Conservation (phyloP, 2,888 invertebrate genomes). For the Lypha dubia region DNA sequence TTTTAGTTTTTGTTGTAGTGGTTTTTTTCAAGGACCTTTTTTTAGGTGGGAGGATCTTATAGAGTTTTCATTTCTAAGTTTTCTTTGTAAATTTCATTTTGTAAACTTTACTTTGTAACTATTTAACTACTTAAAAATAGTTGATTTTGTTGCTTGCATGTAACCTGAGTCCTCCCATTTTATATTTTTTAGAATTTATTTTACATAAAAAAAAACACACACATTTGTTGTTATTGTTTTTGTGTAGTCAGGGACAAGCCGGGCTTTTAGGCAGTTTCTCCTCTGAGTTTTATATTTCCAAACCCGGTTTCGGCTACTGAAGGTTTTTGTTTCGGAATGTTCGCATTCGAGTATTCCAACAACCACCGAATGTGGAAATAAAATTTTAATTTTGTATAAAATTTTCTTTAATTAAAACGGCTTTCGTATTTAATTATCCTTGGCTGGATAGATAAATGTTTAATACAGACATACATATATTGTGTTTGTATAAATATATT, state of each 20-base stretch:
- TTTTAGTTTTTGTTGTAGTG: constrained; percentile 8
- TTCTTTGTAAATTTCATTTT: constrained; percentile 28
- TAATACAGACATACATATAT: constrained; percentile 10
- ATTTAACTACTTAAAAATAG: constrained; percentile 68
- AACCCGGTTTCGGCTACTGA: too few species aligned
- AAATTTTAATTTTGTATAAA: too few species aligned
- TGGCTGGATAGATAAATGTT: constrained; percentile 11
- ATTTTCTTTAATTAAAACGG: neutral
- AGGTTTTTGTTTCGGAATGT: too few species aligned
- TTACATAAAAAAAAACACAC: constrained; percentile 54
- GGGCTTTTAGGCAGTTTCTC: too few species aligned
- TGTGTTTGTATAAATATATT: constrained; percentile 53
- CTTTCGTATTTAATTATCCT: constrained; percentile 37
- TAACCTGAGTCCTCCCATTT: constrained; percentile 69
- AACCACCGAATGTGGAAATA: too few species aligned
- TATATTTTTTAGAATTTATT: constrained; percentile 10
- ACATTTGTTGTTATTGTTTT: too few species aligned
- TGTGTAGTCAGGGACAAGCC: constrained; percentile 45
- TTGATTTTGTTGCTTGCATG: constrained; percentile 49
- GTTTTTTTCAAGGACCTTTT: constrained; percentile 49
- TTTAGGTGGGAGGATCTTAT: constrained; percentile 70
- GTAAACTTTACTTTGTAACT: constrained; percentile 47
- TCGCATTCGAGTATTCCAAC: too few species aligned
- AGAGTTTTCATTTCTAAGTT: constrained; percentile 17
- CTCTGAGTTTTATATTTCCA: too few species aligned